Conservation (phyloP, 2,888 invertebrate species). For the Drosophila cracens region DNA sequence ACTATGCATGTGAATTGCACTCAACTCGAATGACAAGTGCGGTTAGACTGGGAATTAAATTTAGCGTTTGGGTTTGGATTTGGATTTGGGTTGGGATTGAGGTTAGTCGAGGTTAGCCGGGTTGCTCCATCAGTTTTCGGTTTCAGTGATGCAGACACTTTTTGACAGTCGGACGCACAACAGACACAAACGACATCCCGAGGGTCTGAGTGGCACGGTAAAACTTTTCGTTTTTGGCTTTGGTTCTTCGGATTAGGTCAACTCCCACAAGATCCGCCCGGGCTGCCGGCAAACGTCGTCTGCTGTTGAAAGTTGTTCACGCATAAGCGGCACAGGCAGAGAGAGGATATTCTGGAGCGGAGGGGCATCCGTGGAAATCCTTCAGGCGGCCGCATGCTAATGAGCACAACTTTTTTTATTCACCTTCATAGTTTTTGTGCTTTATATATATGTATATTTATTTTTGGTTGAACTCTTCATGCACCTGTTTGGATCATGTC, state of each 20-base stretch:
- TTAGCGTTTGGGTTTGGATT: neutral
- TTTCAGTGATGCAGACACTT: slow-evolving; percentile 59
- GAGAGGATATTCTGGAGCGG: slow-evolving; percentile 17
- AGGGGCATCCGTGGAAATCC: slow-evolving; percentile 4
- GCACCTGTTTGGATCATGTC: slow-evolving; percentile 44
- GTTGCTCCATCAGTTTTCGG: slow-evolving; percentile 49
- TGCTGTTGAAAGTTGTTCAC: slow-evolving; percentile 64
- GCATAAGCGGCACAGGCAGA: slow-evolving; percentile 55
- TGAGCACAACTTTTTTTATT: slow-evolving; percentile 62
- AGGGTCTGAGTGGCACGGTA: slow-evolving; percentile 45
- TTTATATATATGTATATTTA: neutral
- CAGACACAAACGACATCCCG: slow-evolving; percentile 56
- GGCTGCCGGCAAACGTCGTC: slow-evolving; percentile 34
- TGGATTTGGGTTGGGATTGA: slow-evolving; percentile 3
- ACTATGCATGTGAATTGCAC: slow-evolving; percentile 74
- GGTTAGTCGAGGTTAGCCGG: neutral
- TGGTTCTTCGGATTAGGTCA: slow-evolving; percentile 45
- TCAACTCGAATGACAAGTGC: slow-evolving; percentile 64
- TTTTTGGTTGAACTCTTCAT: slow-evolving; percentile 40
- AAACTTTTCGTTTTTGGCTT: slow-evolving; percentile 55
- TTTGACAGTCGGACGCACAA: slow-evolving; percentile 60
- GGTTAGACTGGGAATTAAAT: slow-evolving; percentile 16
- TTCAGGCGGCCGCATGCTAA: slow-evolving; percentile 65
- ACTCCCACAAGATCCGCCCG: slow-evolving; percentile 16
- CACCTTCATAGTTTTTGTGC: slow-evolving; percentile 27